A percentile compares a stretch with the other conserved stretches of the same genome.
phyloP scores from a whole-genome alignment of 2,113 vertebrate species.

The Zootoca vivipara region DNA sequence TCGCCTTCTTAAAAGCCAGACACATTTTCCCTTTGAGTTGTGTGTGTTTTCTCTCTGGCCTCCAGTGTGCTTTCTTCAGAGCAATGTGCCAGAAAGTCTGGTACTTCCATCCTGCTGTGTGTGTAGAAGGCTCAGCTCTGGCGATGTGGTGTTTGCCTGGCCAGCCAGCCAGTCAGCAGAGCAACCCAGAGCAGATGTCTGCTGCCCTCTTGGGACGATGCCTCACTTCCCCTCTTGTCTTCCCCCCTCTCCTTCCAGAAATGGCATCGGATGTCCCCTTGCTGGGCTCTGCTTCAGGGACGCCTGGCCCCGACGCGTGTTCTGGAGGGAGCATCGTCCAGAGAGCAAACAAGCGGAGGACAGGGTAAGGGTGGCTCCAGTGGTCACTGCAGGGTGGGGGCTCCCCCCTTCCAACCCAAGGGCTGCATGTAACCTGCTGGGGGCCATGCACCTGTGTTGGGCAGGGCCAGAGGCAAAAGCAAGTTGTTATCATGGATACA shows the following conservation, averaged over 20 bases:
- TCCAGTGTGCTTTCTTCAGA: background rate
- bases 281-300: constrained; percentile 81
- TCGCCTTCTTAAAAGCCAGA: background rate
- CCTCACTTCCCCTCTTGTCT: background rate
- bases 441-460: too few species aligned
- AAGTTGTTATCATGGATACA: too few species aligned
- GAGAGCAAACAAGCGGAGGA: constrained; percentile 85
- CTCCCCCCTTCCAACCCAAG: too few species aligned
- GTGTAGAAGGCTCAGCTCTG: background rate
- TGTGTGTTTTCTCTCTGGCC: background rate
- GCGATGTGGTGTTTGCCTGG: background rate
- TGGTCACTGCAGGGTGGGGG: accelerated
- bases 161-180: background rate
- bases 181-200: accelerated
- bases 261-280: constrained; percentile 84
- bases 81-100: background rate
- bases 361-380: constrained; percentile 78
- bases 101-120: background rate
- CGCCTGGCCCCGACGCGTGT: constrained; percentile 61
- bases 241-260: constrained; percentile 71
- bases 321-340: constrained; percentile 77
- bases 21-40: too few species aligned
- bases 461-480: too few species aligned
- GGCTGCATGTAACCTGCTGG: too few species aligned
- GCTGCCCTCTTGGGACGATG: too few species aligned